A percentile compares a stretch with the other conserved stretches of the same genome.
These are phyloP conservation scores for Cataglyphis altisquamis DNA, from an alignment of 2,888 invertebrate species.

Conservation along the genomic window DNA sequence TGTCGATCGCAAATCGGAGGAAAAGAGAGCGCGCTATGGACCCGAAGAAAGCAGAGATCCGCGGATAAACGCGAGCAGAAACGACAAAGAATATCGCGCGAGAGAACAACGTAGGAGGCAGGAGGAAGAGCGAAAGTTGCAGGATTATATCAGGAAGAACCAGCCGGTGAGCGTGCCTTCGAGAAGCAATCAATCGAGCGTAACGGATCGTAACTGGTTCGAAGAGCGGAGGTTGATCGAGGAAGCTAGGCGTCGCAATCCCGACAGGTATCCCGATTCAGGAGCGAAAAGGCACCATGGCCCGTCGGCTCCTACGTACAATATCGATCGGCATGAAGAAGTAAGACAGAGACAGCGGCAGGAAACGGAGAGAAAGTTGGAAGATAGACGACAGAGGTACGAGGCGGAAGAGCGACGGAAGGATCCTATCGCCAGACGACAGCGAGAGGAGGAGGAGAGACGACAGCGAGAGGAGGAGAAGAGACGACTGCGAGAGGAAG, in stretches of 20 bases:
- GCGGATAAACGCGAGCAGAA: conserved; percentile 31
- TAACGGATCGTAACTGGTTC: conserved; percentile 3
- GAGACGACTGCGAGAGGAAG: conserved; percentile 42
- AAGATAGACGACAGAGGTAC: conserved; percentile 61
- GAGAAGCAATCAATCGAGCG: conserved; percentile 54
- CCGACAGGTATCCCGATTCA: conserved; percentile 48
- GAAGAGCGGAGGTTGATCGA: conserved; percentile 66
- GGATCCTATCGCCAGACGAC: conserved; percentile 59
- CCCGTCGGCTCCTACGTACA: conserved; percentile 73
- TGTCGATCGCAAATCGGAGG: conserved; percentile 46
- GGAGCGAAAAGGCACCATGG: conserved; percentile 69
- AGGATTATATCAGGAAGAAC: conserved; percentile 79
- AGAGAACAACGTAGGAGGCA: conserved; percentile 61
- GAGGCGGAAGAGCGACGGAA: conserved; percentile 53
- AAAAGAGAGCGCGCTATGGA: conserved; percentile 17
- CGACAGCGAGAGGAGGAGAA: conserved; percentile 51
- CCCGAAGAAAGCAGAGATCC: conserved; percentile 35
- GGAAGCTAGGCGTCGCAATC: conserved; percentile 62
- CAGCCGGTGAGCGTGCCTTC: conserved; percentile 74
- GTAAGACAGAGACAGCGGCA: conserved; percentile 55
- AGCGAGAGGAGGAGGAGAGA: conserved; percentile 59
- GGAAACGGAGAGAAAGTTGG: conserved; percentile 51
- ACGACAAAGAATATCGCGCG: conserved; percentile 32
- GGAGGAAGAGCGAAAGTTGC: conserved; percentile 74
- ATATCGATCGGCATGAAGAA: conserved; percentile 65